Evolutionary conservation across 2,113 vertebrate species (phyloP), one percentile per base, ranked within the genome.

Genomic region (Notothenia coriiceps): DNA sequence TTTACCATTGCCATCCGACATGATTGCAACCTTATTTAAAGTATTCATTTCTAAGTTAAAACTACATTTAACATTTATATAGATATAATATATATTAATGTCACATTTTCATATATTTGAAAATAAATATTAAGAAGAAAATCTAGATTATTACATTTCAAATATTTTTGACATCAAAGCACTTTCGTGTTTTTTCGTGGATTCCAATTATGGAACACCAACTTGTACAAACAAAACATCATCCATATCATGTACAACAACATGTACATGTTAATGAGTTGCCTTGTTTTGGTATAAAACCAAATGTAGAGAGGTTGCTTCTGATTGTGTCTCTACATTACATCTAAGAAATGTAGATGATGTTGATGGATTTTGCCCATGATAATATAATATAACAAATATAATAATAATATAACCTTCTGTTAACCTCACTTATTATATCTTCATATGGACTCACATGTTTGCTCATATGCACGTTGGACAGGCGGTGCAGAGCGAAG

Each of bases 361-460:
- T 22, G 2, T 47, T 70, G 10, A 33, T 10, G 8, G 11, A 22
- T 18, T 25, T 6, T 43, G 18, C 6, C 62, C 6, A 10, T 7
- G 7, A 64, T 13, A 13, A 43, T 20, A 35, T 13, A 13, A 43
- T 20, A 35, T 22, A 22, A 22, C 22, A 22, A 22, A 22, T 22
- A 22, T 22, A 22, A 22, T 13, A 13, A 43, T 20, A 35, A 40
- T 35, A 44, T 13, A 35, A 60, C 17, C 10, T 44, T 47, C 10
- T 70, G 17, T 29, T 13, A 44, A 52, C n/a, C 1, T 25, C 2
- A 52, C 6, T 5, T 7, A 22, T 52, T 40, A 10, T 6, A 25
- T 63, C 59, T 52, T 13, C 13, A 3, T n/a, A 65, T 13, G 10
- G 3, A 89, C 95, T 95, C 68, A 96, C 95, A 1, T 95, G 93